Evolutionary conservation across 2,888 invertebrate species (phyloP).

Genomic region (Horisme vitalbata): DNA sequence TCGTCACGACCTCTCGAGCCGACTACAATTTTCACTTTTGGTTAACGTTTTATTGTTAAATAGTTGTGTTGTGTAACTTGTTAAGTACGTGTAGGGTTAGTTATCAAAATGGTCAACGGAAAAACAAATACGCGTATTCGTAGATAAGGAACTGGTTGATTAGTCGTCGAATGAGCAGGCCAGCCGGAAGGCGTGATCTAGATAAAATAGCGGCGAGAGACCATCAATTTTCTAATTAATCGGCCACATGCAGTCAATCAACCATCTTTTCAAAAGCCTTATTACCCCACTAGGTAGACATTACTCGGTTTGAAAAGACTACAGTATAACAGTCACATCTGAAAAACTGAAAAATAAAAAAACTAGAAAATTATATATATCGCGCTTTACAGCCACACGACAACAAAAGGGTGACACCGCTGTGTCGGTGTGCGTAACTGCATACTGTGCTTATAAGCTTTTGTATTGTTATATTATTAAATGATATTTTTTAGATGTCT

Average conservation of each 20-base stretch:
- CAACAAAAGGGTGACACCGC: no score
- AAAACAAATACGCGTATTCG: neutral
- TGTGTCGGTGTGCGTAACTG: no score
- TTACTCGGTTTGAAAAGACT: no score
- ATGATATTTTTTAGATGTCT: no score
- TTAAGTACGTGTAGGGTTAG: neutral
- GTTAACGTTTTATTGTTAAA: conserved; percentile 49
- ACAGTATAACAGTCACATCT: no score
- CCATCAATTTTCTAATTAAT: conserved; percentile 72
- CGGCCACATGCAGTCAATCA: conserved; percentile 35
- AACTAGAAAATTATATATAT: no score
- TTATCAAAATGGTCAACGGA: neutral
- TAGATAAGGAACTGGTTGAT: neutral
- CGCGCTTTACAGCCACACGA: no score
- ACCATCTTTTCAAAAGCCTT: no score
- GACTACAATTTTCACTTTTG: conserved; percentile 50
- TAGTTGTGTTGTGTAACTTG: neutral
- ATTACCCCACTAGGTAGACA: no score
- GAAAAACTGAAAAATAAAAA: no score
- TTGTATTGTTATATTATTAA: no score
- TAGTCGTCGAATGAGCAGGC: conserved; percentile 50
- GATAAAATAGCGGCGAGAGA: conserved; percentile 50
- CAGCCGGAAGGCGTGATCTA: conserved; percentile 50
- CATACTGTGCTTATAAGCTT: no score
- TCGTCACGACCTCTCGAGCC: conserved; percentile 39